A percentile compares a stretch with the other conserved stretches of the same genome.
Conservation (phyloP, 30 jellyfish, hydroid and myxozoan species). For the Aurelia sp. region DNA sequence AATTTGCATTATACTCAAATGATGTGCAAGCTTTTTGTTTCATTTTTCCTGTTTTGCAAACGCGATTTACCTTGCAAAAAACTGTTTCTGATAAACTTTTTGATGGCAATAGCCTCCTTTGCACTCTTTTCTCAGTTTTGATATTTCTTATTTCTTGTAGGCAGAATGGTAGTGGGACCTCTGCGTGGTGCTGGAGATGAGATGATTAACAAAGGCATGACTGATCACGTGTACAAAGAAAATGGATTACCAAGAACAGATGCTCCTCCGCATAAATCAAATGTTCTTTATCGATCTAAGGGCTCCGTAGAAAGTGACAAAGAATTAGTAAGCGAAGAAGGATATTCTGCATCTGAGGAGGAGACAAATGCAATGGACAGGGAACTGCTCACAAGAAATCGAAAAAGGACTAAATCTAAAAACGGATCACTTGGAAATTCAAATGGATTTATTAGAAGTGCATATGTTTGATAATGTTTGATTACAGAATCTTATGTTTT, state of each 20-base stretch:
- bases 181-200: constrained; percentile 41
- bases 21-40: too few species aligned
- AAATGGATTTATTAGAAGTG: constrained; percentile 56
- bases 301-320: constrained; percentile 28
- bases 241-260: constrained; percentile 26
- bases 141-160: constrained; percentile 25
- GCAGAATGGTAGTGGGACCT: constrained; percentile 67
- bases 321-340: constrained; percentile 66
- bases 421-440: constrained; percentile 47
- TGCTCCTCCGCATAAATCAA: constrained; percentile 20
- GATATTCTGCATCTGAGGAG: constrained; percentile 96
- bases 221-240: not conserved
- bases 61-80: too few species aligned
- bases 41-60: too few species aligned
- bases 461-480: constrained; percentile 37
- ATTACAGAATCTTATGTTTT: not conserved
- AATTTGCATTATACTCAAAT: too few species aligned
- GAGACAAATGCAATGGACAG: constrained; percentile 46
- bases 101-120: too few species aligned
- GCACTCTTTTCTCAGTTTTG: too few species aligned
- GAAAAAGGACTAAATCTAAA: constrained; percentile 63
- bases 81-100: too few species aligned
- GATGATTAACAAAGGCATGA: not conserved
- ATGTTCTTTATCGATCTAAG: constrained; percentile 34
- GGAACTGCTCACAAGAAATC: constrained; percentile 18